These are phyloP conservation scores for Bombus confusus DNA, from an alignment of 1,140 invertebrate genomes.

Conservation along the genomic window DNA sequence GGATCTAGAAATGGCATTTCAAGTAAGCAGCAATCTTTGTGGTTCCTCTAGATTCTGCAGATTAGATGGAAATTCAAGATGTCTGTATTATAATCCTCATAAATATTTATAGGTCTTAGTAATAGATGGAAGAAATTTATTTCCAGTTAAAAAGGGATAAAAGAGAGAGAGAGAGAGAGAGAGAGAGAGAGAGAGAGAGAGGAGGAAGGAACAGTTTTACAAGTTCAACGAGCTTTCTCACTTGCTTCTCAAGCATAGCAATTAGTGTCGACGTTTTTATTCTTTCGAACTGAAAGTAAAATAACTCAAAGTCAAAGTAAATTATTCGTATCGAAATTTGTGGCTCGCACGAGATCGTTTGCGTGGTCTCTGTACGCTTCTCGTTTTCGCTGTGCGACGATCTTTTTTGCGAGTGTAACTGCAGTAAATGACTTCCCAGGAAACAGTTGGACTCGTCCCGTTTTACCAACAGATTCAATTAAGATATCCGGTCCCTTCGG, in stretches of 20 bases:
- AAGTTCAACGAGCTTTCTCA: not conserved
- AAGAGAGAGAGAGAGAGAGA: too few relatives aligned
- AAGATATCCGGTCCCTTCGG: constrained; percentile 47
- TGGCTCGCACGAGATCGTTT: not conserved
- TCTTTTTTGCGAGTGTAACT: not conserved
- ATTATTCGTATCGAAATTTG: not conserved
- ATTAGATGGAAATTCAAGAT: not conserved
- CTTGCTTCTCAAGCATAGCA: not conserved
- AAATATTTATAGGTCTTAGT: not conserved
- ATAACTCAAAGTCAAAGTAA: not conserved
- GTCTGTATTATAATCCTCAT: not conserved
- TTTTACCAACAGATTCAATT: constrained; percentile 50
- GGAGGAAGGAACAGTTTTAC: not conserved
- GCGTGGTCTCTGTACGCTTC: not conserved
- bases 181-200: too few relatives aligned
- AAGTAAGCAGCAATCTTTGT: too few relatives aligned
- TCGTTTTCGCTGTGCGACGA: not conserved
- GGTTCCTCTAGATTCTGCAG: not conserved
- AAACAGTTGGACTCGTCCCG: constrained; percentile 29
- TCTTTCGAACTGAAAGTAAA: too few relatives aligned
- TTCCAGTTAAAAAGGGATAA: not conserved
- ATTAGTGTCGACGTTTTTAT: not conserved
- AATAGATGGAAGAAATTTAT: not conserved
- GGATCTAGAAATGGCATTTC: too few relatives aligned
- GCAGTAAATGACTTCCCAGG: constrained; percentile 2